Evolutionary conservation across 2,113 vertebrate genomes (phyloP).

Genomic region (Prinia subflava): DNA sequence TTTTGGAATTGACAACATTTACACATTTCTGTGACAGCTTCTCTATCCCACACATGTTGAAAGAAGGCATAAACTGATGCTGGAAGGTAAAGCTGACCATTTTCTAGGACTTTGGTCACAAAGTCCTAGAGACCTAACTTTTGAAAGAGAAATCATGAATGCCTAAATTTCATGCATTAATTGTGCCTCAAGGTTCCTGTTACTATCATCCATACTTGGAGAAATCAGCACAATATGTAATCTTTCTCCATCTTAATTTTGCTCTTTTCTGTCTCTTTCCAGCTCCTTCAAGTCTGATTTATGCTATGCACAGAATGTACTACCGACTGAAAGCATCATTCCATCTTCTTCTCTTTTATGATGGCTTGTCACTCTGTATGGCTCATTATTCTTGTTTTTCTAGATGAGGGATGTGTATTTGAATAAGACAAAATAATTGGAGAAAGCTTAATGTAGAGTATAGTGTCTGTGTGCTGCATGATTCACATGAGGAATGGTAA

Average conservation of each 20-base stretch:
- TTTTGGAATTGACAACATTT: neutral
- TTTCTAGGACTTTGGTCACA: neutral
- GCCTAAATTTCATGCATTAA: neutral
- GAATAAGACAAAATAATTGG: slow-evolving; percentile 42
- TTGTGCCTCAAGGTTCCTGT: neutral
- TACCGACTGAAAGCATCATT: neutral
- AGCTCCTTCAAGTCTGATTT: neutral
- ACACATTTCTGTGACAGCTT: neutral
- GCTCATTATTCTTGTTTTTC: slow-evolving; percentile 19
- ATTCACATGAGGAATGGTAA: neutral
- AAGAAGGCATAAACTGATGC: neutral
- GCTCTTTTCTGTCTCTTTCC: neutral
- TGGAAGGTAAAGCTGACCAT: neutral
- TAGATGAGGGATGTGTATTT: neutral
- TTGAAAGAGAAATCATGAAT: neutral
- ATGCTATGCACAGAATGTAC: neutral
- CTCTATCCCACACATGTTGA: neutral
- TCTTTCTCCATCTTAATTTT: neutral
- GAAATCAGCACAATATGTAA: neutral
- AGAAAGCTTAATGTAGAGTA: neutral
- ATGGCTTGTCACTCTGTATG: neutral
- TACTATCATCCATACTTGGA: neutral
- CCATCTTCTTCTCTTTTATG: neutral
- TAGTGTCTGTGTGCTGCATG: neutral
- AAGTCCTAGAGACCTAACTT: neutral